Conservation (phyloP, 2,113 vertebrate genomes). For the Oreochromis spilurus region DNA sequence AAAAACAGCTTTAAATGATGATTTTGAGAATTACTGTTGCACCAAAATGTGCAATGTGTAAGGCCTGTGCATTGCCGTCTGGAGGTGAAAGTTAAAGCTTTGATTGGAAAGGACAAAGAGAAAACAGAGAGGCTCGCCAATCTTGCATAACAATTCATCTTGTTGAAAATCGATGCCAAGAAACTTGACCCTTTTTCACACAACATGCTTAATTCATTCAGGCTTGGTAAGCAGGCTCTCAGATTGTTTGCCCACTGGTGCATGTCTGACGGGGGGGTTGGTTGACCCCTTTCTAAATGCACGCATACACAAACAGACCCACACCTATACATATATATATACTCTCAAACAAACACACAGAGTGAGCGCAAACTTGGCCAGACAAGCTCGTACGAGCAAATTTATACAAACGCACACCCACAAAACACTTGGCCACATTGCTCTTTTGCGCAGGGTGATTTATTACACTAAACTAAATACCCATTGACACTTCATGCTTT, state of each 20-base stretch:
- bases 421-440: conserved; percentile 35
- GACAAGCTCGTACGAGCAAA: not conserved
- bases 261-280: not conserved
- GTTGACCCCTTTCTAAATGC: conserved; percentile 5
- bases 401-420: conserved; percentile 7
- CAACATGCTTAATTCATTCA: conserved; percentile 57
- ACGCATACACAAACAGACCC: not conserved
- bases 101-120: conserved; percentile 27
- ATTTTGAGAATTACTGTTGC: not conserved
- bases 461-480: conserved; percentile 68
- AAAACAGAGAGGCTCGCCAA: conserved; percentile 9
- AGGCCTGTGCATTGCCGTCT: not conserved
- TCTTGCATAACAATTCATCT: conserved; percentile 43
- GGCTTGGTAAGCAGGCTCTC: conserved; percentile 21
- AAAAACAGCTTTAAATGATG: accelerated
- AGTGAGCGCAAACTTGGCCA: not conserved
- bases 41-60: not conserved
- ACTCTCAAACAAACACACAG: not conserved
- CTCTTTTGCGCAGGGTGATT: conserved; percentile 50
- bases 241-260: conserved; percentile 12
- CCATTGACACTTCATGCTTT: conserved; percentile 71
- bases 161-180: conserved; percentile 45
- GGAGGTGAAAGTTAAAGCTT: conserved; percentile 17
- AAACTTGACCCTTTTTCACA: conserved; percentile 53
- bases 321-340: not conserved